A percentile compares a stretch with the other conserved stretches of the same genome.
Evolutionary conservation across 2,888 invertebrate genomes (phyloP).

Genomic region (Cerastis rubricosa): DNA sequence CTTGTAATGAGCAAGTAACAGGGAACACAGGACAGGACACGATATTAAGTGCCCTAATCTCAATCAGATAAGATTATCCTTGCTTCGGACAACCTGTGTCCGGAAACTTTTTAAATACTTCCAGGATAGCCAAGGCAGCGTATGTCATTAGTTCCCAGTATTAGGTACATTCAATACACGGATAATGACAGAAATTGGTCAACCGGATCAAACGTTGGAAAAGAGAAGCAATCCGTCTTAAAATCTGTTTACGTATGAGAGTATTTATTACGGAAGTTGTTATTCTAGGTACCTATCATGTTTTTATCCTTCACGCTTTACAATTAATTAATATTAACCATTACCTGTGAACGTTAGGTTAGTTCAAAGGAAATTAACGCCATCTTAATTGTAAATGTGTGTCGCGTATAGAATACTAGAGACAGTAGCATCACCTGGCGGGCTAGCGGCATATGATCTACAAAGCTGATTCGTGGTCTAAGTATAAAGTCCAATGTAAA

Average conservation of each 20-base stretch:
- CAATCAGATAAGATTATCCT: neutral
- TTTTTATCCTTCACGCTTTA: neutral
- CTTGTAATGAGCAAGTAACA: neutral
- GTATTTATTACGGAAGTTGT: neutral
- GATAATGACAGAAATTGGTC: neutral
- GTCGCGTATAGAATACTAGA: slow-evolving; percentile 16
- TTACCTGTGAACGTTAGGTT: neutral
- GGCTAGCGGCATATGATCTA: neutral
- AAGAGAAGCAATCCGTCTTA: neutral
- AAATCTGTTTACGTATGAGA: neutral
- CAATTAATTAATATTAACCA: slow-evolving; percentile 7
- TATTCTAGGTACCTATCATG: neutral
- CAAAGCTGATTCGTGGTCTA: slow-evolving; percentile 4
- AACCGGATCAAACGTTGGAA: neutral
- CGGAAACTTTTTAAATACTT: neutral
- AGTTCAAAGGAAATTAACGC: slow-evolving; percentile 30
- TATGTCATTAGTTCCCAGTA: neutral
- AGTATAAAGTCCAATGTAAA: neutral
- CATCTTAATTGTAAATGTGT: slow-evolving; percentile 22
- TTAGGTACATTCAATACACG: neutral
- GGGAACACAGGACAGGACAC: neutral
- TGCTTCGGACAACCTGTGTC: neutral
- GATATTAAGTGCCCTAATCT: neutral
- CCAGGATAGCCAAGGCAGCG: neutral
- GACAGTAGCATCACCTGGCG: slow-evolving; percentile 22